Conservation (phyloP, 2,797 vertebrate genomes). For the Neosilurus mollespiculum region DNA sequence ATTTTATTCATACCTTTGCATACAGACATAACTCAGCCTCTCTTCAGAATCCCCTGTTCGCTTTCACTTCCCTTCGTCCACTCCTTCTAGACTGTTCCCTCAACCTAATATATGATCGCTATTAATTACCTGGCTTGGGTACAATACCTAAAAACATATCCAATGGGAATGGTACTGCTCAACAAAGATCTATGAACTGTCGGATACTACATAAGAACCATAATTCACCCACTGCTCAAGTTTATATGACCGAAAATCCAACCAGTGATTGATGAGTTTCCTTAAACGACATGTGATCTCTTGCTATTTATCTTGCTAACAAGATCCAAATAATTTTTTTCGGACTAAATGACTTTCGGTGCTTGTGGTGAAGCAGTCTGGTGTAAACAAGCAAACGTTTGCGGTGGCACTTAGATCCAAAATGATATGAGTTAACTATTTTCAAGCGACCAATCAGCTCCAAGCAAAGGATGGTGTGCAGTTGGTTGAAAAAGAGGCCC, state of each 20-base stretch:
- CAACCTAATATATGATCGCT: constrained; percentile 4
- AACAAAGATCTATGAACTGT: background rate
- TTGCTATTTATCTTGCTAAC: constrained; percentile 16
- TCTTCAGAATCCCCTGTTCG: background rate
- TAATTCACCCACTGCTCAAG: background rate
- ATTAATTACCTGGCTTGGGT: constrained; percentile 36
- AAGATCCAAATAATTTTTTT: background rate
- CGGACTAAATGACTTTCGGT: background rate
- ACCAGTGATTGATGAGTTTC: constrained; percentile 23
- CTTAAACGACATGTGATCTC: constrained; percentile 1
- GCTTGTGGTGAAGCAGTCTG: background rate
- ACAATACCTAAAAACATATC: constrained; percentile 6
- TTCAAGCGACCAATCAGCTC: background rate
- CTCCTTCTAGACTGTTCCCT: background rate
- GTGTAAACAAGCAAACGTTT: background rate
- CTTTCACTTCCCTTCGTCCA: background rate
- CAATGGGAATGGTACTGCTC: constrained; percentile 18
- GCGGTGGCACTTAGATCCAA: background rate
- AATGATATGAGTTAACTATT: background rate
- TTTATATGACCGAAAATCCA: background rate
- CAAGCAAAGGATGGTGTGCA: background rate
- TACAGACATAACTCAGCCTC: background rate
- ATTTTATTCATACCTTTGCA: background rate
- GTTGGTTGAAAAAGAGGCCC: background rate
- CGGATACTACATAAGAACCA: background rate